These are phyloP conservation scores for Micromesistius poutassou DNA, from an alignment of 2,797 vertebrate species.

Conservation along the genomic window DNA sequence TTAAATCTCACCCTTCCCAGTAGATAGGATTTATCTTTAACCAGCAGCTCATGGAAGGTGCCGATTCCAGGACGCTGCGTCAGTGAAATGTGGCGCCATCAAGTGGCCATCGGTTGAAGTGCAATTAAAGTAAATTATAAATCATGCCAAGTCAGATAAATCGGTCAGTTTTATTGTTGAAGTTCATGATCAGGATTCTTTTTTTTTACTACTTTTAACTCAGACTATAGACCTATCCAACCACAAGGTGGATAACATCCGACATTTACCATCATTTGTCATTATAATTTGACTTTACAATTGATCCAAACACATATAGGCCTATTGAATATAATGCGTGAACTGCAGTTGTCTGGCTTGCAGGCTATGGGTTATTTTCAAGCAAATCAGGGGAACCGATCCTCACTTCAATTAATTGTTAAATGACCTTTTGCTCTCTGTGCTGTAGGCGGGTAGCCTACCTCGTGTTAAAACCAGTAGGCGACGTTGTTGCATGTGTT, in stretches of 20 bases:
- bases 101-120: constrained; percentile 43
- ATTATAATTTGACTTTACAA: too few species aligned
- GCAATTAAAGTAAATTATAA: not conserved
- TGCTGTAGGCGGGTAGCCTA: too few species aligned
- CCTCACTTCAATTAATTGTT: too few species aligned
- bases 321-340: too few species aligned
- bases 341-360: too few species aligned
- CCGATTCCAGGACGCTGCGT: constrained; percentile 11
- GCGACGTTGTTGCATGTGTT: too few species aligned
- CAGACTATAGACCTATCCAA: not conserved
- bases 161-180: not conserved
- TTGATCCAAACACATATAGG: not conserved
- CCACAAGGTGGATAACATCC: too few species aligned
- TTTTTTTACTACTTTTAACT: not conserved
- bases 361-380: too few species aligned
- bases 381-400: too few species aligned
- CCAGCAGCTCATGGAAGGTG: constrained; percentile 24
- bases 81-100: constrained; percentile 43
- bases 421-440: too few species aligned
- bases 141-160: not conserved
- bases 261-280: too few species aligned
- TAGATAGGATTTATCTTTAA: constrained; percentile 55
- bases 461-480: too few species aligned
- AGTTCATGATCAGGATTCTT: not conserved
- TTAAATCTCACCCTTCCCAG: constrained; percentile 41